Evolutionary conservation across 2,888 invertebrate species (phyloP), one percentile per base, ranked within the genome.

Genomic region (Ectobius pallidus): DNA sequence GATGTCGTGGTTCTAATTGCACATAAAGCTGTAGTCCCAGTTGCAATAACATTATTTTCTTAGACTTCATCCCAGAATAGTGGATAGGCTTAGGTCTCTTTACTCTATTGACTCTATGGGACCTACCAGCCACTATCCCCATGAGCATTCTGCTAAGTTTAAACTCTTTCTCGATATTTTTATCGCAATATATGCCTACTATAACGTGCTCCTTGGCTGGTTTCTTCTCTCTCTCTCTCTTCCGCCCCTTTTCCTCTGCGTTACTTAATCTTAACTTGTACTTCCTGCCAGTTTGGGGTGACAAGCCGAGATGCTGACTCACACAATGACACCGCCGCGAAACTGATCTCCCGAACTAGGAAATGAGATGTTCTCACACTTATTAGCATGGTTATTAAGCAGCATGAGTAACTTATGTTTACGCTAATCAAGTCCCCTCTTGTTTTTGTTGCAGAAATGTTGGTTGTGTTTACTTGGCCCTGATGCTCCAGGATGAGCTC

Each of bases 321-420:
- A 52, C 52, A 20, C 52, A 52, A 20, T 52, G 22, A 49, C 49
- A 3, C 6, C 18, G 9, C 25, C 20, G 25, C 25, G 52, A 52
- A 52, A 25, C 52, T 25, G 52, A 52, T 52, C 52, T 52, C 25
- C 1, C 25, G 25, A 52, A 52, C 52, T 52, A 25, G 52, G 52
- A 52, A 49, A 52, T 16, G 14, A 7, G 14, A 52, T 14, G 25
- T 52, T 52, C 52, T 52, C 52, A 52, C 52, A 52, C 11, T 18
- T 14, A 52, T 52, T 52, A 52, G 52, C 22, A 52, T 52, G 52
- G 7, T 25, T 52, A 52, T 25, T 52, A 25, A 52, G 52, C 25
- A 52, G 52, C 25, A 25, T 52, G 52, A 25, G 52, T 52, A 52
- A 52, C 52, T 52, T 52, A 25, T 52, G 52, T 52, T 52, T 52